Percentiles rank a stretch among this genome's conserved stretches.
Evolutionary conservation across 2,797 vertebrate genomes (phyloP).

Genomic region (Leptoclinus maculatus): DNA sequence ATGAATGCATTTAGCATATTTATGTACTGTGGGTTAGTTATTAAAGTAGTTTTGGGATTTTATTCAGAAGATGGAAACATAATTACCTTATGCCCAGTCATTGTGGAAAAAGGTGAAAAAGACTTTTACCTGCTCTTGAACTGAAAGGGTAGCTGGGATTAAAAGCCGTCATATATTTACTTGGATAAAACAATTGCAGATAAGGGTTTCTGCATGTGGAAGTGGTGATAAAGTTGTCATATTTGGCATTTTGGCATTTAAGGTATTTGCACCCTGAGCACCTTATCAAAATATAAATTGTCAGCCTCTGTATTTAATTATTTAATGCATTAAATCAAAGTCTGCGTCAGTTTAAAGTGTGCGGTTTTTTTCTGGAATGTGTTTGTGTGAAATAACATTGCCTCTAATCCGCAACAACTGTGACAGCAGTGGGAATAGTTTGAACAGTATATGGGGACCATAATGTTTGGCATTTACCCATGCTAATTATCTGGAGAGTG

Average conservation of each 20-base stretch:
- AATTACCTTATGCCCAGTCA: constrained; percentile 37
- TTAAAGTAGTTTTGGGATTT: constrained; percentile 23
- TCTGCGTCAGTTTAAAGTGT: constrained; percentile 37
- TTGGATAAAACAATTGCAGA: constrained; percentile 24
- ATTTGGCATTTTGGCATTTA: constrained; percentile 32
- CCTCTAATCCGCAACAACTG: constrained; percentile 38
- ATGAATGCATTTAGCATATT: constrained; percentile 27
- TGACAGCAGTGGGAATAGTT: constrained; percentile 45
- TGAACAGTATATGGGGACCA: constrained; percentile 39
- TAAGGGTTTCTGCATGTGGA: constrained; percentile 19
- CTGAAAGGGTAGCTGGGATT: not conserved
- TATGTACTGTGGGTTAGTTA: constrained; percentile 20
- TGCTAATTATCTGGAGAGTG: constrained; percentile 68
- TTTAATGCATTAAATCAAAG: constrained; percentile 52
- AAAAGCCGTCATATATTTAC: constrained; percentile 15
- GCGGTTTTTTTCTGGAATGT: constrained; percentile 27
- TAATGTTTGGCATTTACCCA: constrained; percentile 69
- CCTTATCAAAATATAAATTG: constrained; percentile 34
- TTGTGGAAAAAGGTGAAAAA: constrained; percentile 16
- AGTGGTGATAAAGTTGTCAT: constrained; percentile 26
- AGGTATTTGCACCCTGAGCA: constrained; percentile 6
- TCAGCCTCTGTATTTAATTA: constrained; percentile 28
- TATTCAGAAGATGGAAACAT: constrained; percentile 26
- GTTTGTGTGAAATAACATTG: constrained; percentile 35
- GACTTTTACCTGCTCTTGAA: constrained; percentile 17